Base-by-base conservation (phyloP, 2,888 invertebrate species). In the Dimorphilus gyrociliatus region DNA sequence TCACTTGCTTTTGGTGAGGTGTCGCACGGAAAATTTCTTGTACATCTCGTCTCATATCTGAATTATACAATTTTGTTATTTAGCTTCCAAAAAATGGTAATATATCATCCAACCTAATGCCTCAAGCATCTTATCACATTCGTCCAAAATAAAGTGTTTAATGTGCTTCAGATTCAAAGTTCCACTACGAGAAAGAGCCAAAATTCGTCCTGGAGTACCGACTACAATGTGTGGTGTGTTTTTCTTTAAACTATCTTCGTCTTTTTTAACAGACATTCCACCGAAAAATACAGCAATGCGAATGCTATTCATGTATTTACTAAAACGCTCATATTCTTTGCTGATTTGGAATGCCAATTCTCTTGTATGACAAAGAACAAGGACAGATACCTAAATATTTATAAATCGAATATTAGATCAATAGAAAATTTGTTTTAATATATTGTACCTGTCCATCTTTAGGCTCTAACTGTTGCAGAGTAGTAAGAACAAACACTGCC, bases 51-150 rank as follows among this genome's bases (percentile, higher is more conserved):
- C 97, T 75, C 97, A 97, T 97, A 63, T 97, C 97, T 76, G 71
- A n/a, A n/a, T n/a, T n/a, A n/a, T n/a, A n/a, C n/a, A n/a, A n/a
- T n/a, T n/a, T n/a, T n/a, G n/a, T n/a, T n/a, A n/a, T n/a, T n/a
- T n/a, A n/a, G n/a, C n/a, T n/a, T n/a, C n/a, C n/a, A n/a, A n/a
- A n/a, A n/a, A n/a, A n/a, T n/a, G n/a, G n/a, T n/a, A n/a, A n/a
- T n/a, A n/a, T n/a, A n/a, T n/a, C n/a, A n/a, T n/a, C 69, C 65
- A 67, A 85, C 85, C 86, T 60, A 85, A 69, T 51, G 80, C 74
- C 66, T 92, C 92, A 48, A 99, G 72, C 94, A 99, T 97, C 68
- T 94, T 94, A 66, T 99, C 97, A 61, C 97, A 99, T 62, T 99
- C 97, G 58, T 97, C 97, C 39, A 99, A 73, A 53, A 99, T 85